Base-by-base conservation (phyloP, 30 jellyfish, hydroid and myxozoan genomes). In the Clytia hemisphaerica region DNA sequence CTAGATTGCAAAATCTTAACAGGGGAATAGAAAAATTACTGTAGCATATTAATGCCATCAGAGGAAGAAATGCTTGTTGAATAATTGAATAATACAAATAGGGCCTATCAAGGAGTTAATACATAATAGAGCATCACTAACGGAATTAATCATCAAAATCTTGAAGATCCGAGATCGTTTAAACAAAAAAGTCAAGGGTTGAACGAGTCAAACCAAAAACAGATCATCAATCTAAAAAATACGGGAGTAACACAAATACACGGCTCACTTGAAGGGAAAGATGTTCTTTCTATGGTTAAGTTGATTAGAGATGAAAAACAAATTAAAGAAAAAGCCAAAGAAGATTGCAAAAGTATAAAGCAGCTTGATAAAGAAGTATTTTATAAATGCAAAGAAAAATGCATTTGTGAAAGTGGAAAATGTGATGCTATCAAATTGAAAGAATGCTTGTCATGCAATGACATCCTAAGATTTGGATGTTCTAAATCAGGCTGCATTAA, bases 361-460 rank as follows among this genome's bases (percentile, higher is more conserved):
- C 75, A 28, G 18, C 4, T 2, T 2, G 60, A 61, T 2, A 61
- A 61, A 22, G 63, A 61, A 61, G 69, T 63, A 18, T 61, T 61
- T 61, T 18, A 61, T 4, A 4, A 18, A 28, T 61, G 62, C 62
- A 61, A 31, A 18, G 60, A 61, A 61, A 35, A 28, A 61, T 61
- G 75, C 18, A 6, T 61, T 61, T 37, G 75, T 61, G 64, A 61
- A 2, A 3, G 35, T 61, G 30, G 35, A 22, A 61, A 61, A 18
- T 61, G 75, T 22, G 14, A 2, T 3, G 75, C 75, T 2, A 22
- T 22, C 4, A 4, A 22, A 2, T 18, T 61, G 18, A 61, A 61
- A 35, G 63, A 61, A 18, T 61, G 75, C 69, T 2, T 63, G 2
- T 4, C 75, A 61, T 61, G 75, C 62, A 36, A 55, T 55, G 75